Evolutionary conservation across 2,797 vertebrate species (phyloP).

Genomic region (Bucorvus abyssinicus): DNA sequence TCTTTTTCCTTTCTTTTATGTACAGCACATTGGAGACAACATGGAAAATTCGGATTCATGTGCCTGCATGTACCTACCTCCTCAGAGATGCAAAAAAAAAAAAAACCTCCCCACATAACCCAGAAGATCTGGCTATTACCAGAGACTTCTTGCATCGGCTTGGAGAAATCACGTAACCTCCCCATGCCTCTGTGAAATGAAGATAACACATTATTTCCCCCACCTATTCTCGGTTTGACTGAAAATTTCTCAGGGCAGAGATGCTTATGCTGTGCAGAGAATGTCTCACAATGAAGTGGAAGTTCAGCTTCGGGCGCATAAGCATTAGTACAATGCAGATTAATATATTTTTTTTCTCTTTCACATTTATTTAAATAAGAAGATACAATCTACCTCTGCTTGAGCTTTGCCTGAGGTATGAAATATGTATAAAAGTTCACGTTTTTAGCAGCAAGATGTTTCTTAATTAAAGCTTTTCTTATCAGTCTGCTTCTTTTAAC

Average conservation of each 20-base stretch:
- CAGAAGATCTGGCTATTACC: neutral
- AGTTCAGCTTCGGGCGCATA: neutral
- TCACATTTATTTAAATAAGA: slow-evolving; percentile 30
- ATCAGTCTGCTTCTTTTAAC: neutral
- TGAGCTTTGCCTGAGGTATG: slow-evolving; percentile 14
- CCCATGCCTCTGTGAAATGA: neutral
- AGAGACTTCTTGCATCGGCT: neutral
- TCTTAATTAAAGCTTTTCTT: slow-evolving; percentile 36
- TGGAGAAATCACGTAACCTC: neutral
- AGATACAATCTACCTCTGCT: slow-evolving; percentile 37
- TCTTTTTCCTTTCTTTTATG: neutral
- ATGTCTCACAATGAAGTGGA: fast-evolving
- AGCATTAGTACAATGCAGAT: neutral
- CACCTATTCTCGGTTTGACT: neutral
- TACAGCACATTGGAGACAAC: neutral
- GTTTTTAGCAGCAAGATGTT: neutral
- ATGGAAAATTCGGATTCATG: neutral
- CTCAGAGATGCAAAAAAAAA: neutral
- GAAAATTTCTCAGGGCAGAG: neutral
- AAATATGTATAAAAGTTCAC: neutral
- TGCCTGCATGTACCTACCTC: neutral
- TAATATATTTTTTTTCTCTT: neutral
- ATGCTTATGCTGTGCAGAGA: neutral
- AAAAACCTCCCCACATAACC: neutral
- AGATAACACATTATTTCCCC: neutral